Base-by-base conservation (phyloP, 2,888 invertebrate species). In the Drosophila peninsularis region DNA sequence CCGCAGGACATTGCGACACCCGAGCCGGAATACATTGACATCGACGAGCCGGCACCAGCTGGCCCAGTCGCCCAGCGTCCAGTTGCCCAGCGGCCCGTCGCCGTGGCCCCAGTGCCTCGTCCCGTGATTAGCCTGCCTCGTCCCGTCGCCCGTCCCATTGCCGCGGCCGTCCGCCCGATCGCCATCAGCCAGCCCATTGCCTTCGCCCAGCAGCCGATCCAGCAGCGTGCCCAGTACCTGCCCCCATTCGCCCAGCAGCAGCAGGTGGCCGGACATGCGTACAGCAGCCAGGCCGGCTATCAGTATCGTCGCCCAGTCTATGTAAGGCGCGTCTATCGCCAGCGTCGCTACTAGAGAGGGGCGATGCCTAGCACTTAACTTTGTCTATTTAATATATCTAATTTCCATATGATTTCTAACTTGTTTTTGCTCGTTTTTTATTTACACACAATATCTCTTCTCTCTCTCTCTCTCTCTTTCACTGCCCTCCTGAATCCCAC, bases 1-100 rank as follows among this genome's bases (percentile, higher is more conserved):
- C 92, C 92, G 1, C 92, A 92, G 85, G 92, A 92, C 66, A 92
- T 92, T 79, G 92, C 92, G 24, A 92, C 92, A 62, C 92, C 92
- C 1, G 92, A 92, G 68, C 92, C 92, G 45, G 92, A 92, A 75
- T 92, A 92, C 64, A 92, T 92, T 65, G 92, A 92, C 45, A 91
- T 92, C n/a, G 92, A 92, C 19, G 91, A 90, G 27, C 88, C 89
- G 34, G 78, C 82, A n/a, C 79, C 89, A 39, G 75, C 75, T 19
- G 75, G 89, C 7, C 78, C 78, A 19, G 65, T 53, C 5, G 49
- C 80, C 0, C 82, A 30, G 27, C 27, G 80, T 6, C 75, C 82
- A 0, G 50, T 67, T 6, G 45, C 5, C 47, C 80, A 19, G 30
- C 17, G 53, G 68, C 7, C 65, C 80, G 6, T 86, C 64, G 62